These are phyloP conservation scores for Eupithecia dodoneata DNA, from an alignment of 2,888 invertebrate genomes.

Conservation along the genomic window DNA sequence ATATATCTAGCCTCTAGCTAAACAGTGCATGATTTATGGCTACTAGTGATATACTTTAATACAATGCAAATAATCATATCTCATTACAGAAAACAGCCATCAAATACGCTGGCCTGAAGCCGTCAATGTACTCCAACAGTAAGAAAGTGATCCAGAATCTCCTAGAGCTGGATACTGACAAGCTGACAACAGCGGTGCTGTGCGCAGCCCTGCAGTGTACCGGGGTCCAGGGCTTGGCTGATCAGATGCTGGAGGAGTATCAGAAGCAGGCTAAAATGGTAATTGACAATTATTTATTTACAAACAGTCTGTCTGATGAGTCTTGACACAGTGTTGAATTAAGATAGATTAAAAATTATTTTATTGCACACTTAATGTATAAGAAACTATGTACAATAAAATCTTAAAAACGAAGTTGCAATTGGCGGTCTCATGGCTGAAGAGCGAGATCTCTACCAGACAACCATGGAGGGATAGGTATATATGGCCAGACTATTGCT, in stretches of 20 bases:
- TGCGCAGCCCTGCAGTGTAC: constrained; percentile 84
- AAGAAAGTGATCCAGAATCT: constrained; percentile 85
- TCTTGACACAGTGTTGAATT: too few species aligned
- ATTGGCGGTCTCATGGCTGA: too few species aligned
- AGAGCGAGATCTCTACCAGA: too few species aligned
- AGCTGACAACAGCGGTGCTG: constrained; percentile 80
- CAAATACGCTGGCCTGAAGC: constrained; percentile 84
- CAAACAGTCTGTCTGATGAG: background rate
- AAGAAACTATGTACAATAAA: too few species aligned
- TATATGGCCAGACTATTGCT: too few species aligned
- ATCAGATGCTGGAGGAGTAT: constrained; percentile 81
- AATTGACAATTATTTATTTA: background rate
- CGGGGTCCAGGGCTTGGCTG: constrained; percentile 75
- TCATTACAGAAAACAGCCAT: constrained; percentile 80
- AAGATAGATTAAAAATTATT: too few species aligned
- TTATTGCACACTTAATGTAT: too few species aligned
- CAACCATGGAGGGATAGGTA: too few species aligned
- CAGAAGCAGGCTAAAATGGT: constrained; percentile 72
- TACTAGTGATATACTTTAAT: too few species aligned
- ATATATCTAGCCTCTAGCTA: too few species aligned
- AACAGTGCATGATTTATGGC: too few species aligned
- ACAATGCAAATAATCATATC: background rate
- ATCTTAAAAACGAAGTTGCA: too few species aligned
- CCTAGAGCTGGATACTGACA: constrained; percentile 81
- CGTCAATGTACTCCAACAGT: constrained; percentile 80